Evolutionary conservation across 2,888 invertebrate genomes (phyloP).

Genomic region (Fissipunctia ypsillon): DNA sequence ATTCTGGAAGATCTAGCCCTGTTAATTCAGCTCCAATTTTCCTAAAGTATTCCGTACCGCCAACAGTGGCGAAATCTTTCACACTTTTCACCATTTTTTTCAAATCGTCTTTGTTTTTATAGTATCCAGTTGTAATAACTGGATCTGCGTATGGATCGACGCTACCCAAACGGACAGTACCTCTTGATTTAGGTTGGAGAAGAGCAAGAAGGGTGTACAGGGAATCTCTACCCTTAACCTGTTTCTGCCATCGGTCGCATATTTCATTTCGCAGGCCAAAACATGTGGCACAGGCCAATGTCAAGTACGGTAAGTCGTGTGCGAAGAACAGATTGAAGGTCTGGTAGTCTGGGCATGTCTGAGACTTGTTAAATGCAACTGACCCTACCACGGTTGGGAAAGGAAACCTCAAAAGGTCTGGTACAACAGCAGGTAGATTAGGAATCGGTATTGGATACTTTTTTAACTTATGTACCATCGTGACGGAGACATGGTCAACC

Average conservation of each 20-base stretch:
- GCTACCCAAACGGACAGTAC: constrained; percentile 66
- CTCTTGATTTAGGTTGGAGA: constrained; percentile 80
- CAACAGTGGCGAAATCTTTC: constrained; percentile 62
- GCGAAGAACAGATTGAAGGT: constrained; percentile 43
- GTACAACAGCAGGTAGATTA: not conserved
- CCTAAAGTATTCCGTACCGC: constrained; percentile 63
- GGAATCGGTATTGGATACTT: constrained; percentile 18
- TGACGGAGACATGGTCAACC: constrained; percentile 35
- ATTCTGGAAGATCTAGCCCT: constrained; percentile 59
- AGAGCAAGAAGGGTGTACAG: constrained; percentile 54
- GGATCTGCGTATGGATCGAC: constrained; percentile 65
- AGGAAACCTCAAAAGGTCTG: constrained; percentile 49
- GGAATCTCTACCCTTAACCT: constrained; percentile 46
- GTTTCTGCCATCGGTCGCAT: constrained; percentile 49
- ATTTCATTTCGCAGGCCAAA: constrained; percentile 51
- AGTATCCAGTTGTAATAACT: constrained; percentile 52
- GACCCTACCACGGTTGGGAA: constrained; percentile 58
- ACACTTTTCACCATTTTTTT: constrained; percentile 47
- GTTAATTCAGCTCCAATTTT: constrained; percentile 59
- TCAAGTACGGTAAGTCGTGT: constrained; percentile 60
- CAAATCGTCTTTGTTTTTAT: constrained; percentile 44
- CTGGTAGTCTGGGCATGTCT: constrained; percentile 53
- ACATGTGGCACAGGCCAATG: constrained; percentile 36
- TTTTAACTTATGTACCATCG: constrained; percentile 36
- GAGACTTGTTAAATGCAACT: constrained; percentile 45